A percentile compares a stretch with the other conserved stretches of the same genome.
Evolutionary conservation across 1,140 invertebrate genomes (phyloP).

Genomic region (Cydia pomonella): DNA sequence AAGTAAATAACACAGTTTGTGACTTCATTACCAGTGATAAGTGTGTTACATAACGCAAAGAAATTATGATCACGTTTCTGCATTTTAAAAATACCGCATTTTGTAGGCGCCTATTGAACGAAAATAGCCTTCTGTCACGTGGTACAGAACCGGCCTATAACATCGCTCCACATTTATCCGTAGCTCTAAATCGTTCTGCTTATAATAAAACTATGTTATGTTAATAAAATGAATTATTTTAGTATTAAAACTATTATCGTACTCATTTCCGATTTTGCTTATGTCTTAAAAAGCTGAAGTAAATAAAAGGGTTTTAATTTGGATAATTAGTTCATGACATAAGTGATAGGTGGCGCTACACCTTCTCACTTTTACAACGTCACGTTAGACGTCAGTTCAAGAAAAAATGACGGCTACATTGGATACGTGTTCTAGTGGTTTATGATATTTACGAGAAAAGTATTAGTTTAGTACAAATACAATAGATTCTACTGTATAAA

Average conservation of each 20-base stretch:
- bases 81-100: conserved; percentile 81
- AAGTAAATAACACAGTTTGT: conserved; percentile 57
- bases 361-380: conserved; percentile 61
- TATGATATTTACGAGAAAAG: conserved; percentile 82
- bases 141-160: conserved; percentile 78
- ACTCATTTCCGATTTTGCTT: background rate
- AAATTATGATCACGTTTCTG: conserved; percentile 53
- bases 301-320: conserved; percentile 61
- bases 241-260: background rate
- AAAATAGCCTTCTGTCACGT: conserved; percentile 78
- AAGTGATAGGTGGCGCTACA: conserved; percentile 69
- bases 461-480: conserved; percentile 68
- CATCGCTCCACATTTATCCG: conserved; percentile 79
- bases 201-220: conserved; percentile 21
- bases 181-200: conserved; percentile 53
- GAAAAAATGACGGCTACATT: conserved; percentile 82
- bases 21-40: conserved; percentile 67
- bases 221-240: conserved; percentile 9
- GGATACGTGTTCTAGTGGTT: conserved; percentile 81
- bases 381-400: conserved; percentile 77
- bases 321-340: conserved; percentile 69
- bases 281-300: conserved; percentile 8
- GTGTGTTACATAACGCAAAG: conserved; percentile 76
- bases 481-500: conserved; percentile 53
- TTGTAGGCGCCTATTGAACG: conserved; percentile 75